Percentiles rank a stretch among this genome's conserved stretches.
phyloP scores from a whole-genome alignment of 2,888 invertebrate species.

The Halictus quadricinctus region DNA sequence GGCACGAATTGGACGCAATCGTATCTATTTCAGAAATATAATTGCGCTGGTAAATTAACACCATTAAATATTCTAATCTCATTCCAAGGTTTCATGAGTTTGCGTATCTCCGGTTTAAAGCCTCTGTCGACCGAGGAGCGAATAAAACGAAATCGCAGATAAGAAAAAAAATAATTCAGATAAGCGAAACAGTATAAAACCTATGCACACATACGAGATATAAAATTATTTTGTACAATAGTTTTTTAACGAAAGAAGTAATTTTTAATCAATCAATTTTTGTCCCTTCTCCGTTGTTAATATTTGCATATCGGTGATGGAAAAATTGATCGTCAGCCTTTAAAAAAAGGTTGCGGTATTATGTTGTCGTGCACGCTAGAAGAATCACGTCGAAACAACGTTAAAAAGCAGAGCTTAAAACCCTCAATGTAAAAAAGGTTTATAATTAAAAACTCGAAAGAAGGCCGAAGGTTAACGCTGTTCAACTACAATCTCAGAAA shows the following conservation, averaged over 20 bases:
- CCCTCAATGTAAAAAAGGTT: neutral
- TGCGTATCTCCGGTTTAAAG: neutral
- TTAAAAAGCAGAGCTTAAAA: neutral
- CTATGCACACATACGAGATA: neutral
- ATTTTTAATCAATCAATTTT: neutral
- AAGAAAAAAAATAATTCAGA: neutral
- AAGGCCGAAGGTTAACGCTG: neutral
- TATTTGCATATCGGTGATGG: neutral
- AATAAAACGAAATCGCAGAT: neutral
- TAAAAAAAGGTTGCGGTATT: neutral
- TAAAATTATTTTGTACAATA: neutral
- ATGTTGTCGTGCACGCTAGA: neutral
- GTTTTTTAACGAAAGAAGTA: neutral
- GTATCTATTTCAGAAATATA: constrained; percentile 6
- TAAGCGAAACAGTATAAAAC: neutral
- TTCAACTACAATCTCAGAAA: neutral
- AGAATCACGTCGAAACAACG: neutral
- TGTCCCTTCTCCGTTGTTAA: neutral
- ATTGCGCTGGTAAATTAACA: neutral
- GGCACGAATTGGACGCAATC: neutral
- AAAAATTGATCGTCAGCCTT: neutral
- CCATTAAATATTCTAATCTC: neutral
- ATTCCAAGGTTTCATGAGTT: neutral
- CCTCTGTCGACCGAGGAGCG: neutral
- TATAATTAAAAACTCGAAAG: neutral